Evolutionary conservation across 2,113 vertebrate species (phyloP).

Genomic region (Emydura subglobosa): DNA sequence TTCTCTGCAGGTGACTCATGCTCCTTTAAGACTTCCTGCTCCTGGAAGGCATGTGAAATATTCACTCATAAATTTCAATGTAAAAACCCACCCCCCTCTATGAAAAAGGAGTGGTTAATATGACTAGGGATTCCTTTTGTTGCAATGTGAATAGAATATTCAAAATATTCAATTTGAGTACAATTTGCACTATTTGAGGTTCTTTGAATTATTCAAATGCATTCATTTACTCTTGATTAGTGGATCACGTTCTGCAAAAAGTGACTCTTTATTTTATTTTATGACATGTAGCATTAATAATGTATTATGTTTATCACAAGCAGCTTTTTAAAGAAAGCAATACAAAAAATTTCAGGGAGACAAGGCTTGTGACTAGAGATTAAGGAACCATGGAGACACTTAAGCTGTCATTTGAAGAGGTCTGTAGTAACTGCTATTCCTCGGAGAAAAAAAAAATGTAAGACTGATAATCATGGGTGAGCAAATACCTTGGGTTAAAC

Average conservation of each 20-base stretch:
- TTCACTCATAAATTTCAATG: not conserved
- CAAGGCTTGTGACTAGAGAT: conserved; percentile 68
- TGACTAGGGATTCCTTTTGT: conserved; percentile 55
- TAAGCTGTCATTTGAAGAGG: conserved; percentile 69
- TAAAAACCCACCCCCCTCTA: not conserved
- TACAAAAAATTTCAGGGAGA: conserved; percentile 65
- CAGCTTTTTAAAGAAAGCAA: conserved; percentile 61
- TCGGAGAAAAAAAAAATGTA: conserved; percentile 25
- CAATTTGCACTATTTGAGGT: conserved; percentile 77
- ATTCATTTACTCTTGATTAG: conserved; percentile 82
- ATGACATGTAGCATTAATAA: conserved; percentile 79
- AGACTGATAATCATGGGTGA: conserved; percentile 31
- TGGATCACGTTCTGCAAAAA: conserved; percentile 74
- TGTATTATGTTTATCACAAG: conserved; percentile 73
- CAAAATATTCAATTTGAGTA: conserved; percentile 79
- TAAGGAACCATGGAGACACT: conserved; percentile 67
- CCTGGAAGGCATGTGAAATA: not conserved
- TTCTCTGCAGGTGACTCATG: fast-evolving
- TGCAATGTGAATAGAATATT: conserved; percentile 63
- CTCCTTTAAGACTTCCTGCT: not conserved
- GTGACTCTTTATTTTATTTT: conserved; percentile 79
- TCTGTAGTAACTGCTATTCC: conserved; percentile 51
- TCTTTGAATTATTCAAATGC: conserved; percentile 77
- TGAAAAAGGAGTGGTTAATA: conserved; percentile 52
- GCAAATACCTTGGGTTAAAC: conserved; percentile 37